Conservation (phyloP, 2,113 vertebrate genomes). For the Coreoperca whiteheadi region DNA sequence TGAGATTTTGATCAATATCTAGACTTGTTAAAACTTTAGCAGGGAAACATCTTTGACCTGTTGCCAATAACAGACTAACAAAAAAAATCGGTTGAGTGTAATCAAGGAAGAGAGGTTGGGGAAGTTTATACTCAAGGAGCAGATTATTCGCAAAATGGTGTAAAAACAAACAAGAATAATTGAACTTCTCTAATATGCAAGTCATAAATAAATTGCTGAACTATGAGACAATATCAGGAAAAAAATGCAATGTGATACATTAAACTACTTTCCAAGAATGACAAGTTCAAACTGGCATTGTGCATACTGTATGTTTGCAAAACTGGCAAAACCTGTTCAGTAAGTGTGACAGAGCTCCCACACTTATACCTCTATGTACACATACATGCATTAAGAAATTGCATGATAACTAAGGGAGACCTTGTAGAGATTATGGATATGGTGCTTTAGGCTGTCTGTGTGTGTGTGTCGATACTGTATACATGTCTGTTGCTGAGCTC, state of each 20-base stretch:
- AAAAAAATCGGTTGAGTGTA: background rate
- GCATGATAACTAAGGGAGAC: conserved; percentile 5
- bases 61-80: background rate
- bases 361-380: background rate
- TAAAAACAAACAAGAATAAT: background rate
- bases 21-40: background rate
- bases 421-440: conserved; percentile 10
- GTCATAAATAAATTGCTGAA: background rate
- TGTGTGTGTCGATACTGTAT: conserved; percentile 13
- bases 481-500: conserved; percentile 31
- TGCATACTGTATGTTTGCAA: background rate
- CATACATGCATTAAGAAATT: background rate
- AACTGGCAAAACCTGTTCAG: conserved; percentile 65
- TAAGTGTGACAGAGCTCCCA: background rate
- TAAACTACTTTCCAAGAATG: background rate
- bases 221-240: background rate
- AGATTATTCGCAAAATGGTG: background rate
- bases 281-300: conserved; percentile 47
- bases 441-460: conserved; percentile 13
- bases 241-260: background rate
- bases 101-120: background rate
- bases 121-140: background rate
- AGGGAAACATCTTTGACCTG: conserved; percentile 1
- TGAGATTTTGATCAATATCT: background rate
- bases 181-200: background rate